Evolutionary conservation across 1,140 invertebrate species (phyloP).

Genomic region (Drosophila sulfurigaster): DNA sequence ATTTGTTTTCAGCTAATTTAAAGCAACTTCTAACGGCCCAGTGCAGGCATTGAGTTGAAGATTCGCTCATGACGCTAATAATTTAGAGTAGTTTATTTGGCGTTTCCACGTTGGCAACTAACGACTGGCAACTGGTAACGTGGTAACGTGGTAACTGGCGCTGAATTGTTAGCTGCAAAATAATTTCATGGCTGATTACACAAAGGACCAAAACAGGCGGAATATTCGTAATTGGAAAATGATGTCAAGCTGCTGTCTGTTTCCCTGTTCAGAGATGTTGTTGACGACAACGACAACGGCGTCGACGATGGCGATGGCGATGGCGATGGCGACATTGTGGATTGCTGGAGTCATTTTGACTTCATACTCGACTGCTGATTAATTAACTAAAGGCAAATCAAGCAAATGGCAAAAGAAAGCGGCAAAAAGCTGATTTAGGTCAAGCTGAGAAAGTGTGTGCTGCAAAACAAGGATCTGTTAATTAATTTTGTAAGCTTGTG

Average conservation of each 20-base stretch:
- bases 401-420: conserved; percentile 37
- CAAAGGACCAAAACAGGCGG: conserved; percentile 36
- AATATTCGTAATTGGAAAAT: conserved; percentile 71
- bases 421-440: conserved; percentile 58
- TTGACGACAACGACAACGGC: conserved; percentile 23
- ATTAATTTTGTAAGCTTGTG: conserved; percentile 63
- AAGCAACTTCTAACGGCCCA: conserved; percentile 22
- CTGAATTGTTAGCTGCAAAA: conserved; percentile 36
- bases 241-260: conserved; percentile 56
- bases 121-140: background rate
- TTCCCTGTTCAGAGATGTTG: conserved; percentile 26
- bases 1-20: conserved; percentile 42
- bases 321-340: conserved; percentile 4
- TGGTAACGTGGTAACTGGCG: background rate
- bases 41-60: conserved; percentile 10
- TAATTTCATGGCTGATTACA: conserved; percentile 70
- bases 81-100: conserved; percentile 56
- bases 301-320: conserved; percentile 3
- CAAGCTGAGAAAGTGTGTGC: conserved; percentile 47
- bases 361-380: conserved; percentile 77
- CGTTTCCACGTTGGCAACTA: conserved; percentile 23
- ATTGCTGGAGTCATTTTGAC: conserved; percentile 10
- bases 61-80: conserved; percentile 22
- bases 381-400: conserved; percentile 80
- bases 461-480: conserved; percentile 57